Evolutionary conservation across 2,113 vertebrate species (phyloP).

Genomic region (Nothocercus julius): DNA sequence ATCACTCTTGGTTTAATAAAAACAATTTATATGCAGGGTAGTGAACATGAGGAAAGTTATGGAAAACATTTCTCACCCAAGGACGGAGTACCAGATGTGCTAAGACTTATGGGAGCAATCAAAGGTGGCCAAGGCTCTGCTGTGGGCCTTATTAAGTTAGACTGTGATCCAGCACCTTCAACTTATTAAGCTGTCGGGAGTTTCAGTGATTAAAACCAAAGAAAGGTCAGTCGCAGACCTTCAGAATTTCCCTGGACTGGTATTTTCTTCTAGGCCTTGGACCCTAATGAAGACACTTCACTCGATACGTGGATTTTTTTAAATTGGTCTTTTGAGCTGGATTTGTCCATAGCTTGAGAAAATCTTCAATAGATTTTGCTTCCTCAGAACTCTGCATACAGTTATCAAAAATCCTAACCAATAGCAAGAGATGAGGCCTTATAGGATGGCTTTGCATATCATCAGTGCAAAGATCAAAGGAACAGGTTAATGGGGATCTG

Average conservation of each 20-base stretch:
- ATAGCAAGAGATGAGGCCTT: constrained; percentile 77
- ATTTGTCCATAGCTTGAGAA: constrained; percentile 77
- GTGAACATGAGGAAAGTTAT: constrained; percentile 91
- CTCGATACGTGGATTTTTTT: constrained; percentile 82
- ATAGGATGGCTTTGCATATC: constrained; percentile 87
- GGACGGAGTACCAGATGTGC: constrained; percentile 94
- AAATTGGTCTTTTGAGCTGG: constrained; percentile 85
- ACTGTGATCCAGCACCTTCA: constrained; percentile 96
- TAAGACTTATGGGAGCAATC: constrained; percentile 99
- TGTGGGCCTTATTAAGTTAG: constrained; percentile 97
- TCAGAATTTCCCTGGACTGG: constrained; percentile 87
- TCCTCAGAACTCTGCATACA: constrained; percentile 80
- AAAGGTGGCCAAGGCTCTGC: constrained; percentile 93
- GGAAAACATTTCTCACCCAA: constrained; percentile 96
- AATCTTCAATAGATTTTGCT: constrained; percentile 80
- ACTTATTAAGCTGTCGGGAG: constrained; percentile 98
- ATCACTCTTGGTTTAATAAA: constrained; percentile 89
- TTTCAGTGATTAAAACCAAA: constrained; percentile 99
- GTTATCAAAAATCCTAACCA: constrained; percentile 84
- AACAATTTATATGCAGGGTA: constrained; percentile 80
- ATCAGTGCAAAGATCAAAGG: constrained; percentile 87
- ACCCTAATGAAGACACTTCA: constrained; percentile 90
- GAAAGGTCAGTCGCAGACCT: constrained; percentile 94
- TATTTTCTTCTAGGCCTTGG: constrained; percentile 91
- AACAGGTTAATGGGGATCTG: constrained; percentile 85